Percentiles rank a stretch among this genome's conserved stretches.
Conservation (phyloP, 1,140 invertebrate species). For the Drosophila guanche region DNA sequence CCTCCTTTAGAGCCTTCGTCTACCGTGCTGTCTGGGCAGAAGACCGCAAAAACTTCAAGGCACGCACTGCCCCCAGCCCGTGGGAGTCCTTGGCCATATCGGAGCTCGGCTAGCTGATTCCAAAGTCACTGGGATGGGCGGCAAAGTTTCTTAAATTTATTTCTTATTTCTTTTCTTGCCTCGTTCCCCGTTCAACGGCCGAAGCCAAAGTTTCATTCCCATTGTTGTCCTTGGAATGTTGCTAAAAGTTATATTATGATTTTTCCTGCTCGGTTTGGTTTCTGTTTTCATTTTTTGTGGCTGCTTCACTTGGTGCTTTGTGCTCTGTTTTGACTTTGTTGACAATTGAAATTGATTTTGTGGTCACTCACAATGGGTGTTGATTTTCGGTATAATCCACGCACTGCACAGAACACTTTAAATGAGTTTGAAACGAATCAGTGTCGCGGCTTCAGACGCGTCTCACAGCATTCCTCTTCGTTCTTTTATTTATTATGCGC, state of each 20-base stretch:
- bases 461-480: no score
- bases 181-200: constrained; percentile 32
- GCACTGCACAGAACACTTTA: constrained; percentile 53
- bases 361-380: constrained; percentile 69
- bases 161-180: constrained; percentile 36
- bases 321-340: constrained; percentile 77
- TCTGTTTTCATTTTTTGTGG: constrained; percentile 28
- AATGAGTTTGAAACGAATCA: constrained; percentile 48
- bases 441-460: no score
- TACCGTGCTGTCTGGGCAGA: constrained; percentile 38
- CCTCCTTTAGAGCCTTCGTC: constrained; percentile 24
- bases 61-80: constrained; percentile 59
- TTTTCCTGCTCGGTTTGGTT: constrained; percentile 52
- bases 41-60: constrained; percentile 68
- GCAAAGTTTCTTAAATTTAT: constrained; percentile 63
- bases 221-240: constrained; percentile 62
- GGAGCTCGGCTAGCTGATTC: constrained; percentile 40
- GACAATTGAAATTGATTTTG: constrained; percentile 82
- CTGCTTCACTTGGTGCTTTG: constrained; percentile 30
- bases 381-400: constrained; percentile 74
- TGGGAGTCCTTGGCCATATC: constrained; percentile 37
- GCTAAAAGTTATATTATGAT: constrained; percentile 79
- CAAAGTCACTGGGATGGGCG: constrained; percentile 62
- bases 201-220: constrained; percentile 50
- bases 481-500: constrained; percentile 28